Evolutionary conservation across 2,113 vertebrate genomes (phyloP).

Genomic region (Aegithalos caudatus): DNA sequence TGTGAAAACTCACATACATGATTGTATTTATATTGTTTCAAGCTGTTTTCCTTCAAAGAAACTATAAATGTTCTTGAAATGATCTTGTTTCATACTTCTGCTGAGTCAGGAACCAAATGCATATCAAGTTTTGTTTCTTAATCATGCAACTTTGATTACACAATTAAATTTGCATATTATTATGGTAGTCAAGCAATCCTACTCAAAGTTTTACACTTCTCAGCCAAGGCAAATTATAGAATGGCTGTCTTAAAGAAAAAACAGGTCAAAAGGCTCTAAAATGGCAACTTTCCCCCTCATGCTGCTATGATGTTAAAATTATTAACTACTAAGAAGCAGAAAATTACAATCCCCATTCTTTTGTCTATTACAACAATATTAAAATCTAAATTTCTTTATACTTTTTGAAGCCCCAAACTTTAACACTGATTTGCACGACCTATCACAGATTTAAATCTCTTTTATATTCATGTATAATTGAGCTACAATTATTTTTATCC

Average conservation of each 20-base stretch:
- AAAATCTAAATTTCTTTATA: not conserved
- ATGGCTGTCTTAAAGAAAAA: not conserved
- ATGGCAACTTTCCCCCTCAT: not conserved
- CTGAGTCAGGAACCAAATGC: not conserved
- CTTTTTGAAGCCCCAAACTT: not conserved
- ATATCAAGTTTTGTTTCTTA: not conserved
- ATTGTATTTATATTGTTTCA: not conserved
- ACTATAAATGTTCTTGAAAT: not conserved
- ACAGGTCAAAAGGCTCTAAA: not conserved
- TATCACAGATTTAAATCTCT: not conserved
- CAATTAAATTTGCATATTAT: not conserved
- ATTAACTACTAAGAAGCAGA: not conserved
- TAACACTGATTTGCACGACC: not conserved
- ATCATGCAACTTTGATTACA: not conserved
- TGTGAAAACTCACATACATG: accelerated
- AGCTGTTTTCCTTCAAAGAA: not conserved
- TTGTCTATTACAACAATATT: not conserved
- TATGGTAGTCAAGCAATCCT: not conserved
- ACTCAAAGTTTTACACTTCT: not conserved
- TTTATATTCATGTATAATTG: not conserved
- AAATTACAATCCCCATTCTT: not conserved
- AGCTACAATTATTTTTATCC: not conserved
- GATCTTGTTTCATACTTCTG: not conserved
- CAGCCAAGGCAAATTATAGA: not conserved
- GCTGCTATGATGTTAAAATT: not conserved